Base-by-base conservation (phyloP, 1,140 invertebrate genomes). In the Dendroctonus ponderosae region DNA sequence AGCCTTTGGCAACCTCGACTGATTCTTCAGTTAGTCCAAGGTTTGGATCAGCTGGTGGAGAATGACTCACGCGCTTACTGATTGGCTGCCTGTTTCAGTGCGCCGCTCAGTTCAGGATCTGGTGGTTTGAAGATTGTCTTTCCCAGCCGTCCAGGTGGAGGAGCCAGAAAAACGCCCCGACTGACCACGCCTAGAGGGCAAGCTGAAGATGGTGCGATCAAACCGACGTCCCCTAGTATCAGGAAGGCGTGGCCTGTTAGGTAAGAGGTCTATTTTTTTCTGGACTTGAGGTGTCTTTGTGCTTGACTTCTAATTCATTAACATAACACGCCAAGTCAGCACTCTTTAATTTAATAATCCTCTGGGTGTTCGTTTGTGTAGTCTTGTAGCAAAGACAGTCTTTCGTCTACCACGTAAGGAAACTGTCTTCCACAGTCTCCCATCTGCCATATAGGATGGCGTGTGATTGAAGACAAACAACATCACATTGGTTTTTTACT, bases 161-260 rank as follows among this genome's bases (percentile, higher is more conserved):
- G 70, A 14, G 60, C 59, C 5, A 75, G 88, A 67, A 82, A 86
- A 67, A 81, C 85, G 5, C 77, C 58, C 26, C 83, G 49, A 86
- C 7, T 87, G 75, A 77, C 84, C 6, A 87, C 87, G 15, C 87
- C 86, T 3, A 79, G 85, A 0, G 79, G 82, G 76, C 60, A 80
- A 46, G 62, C 73, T 43, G 74, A 53, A 7, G 71, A 65, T 46
- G 79, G 79, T 42, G 76, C 71, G 7, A 62, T 40, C 39, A 75
- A 74, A 46, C 77, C 80, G 1, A 83, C 86, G 0, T 80, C 83
- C 0, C 87, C 89, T 5, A 84, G 85, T 43, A 91, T 92, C 70
- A 86, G 88, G 59, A 92, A 91, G 78, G 91, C 90, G 67, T 92
- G 90, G 84, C 91, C 91, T 0, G 85, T 84, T 7, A 88, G 89